A percentile compares a stretch with the other conserved stretches of the same genome.
Evolutionary conservation across 2,113 vertebrate genomes (phyloP).

Genomic region (Cariama cristata): DNA sequence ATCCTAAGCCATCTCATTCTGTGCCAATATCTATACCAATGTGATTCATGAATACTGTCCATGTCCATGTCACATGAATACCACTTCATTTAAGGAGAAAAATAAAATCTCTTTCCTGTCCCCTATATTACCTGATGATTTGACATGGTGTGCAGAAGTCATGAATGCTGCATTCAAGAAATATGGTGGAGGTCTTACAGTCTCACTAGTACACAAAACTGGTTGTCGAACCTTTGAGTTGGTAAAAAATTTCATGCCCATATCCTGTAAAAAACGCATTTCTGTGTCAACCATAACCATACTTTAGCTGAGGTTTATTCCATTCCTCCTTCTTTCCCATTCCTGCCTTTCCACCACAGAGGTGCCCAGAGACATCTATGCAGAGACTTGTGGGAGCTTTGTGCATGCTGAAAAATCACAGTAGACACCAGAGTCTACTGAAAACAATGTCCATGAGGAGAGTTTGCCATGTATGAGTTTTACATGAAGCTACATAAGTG

Average conservation of each 20-base stretch:
- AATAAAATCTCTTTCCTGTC: not conserved
- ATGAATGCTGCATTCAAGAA: not conserved
- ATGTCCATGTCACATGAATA: not conserved
- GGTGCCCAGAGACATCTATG: not conserved
- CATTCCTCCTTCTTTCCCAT: not conserved
- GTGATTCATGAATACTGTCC: not conserved
- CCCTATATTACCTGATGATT: conserved; percentile 13
- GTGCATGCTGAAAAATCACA: not conserved
- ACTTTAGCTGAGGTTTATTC: not conserved
- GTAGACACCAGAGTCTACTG: not conserved
- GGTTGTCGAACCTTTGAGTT: conserved; percentile 64
- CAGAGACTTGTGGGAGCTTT: not conserved
- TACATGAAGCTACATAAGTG: not conserved
- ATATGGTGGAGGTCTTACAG: not conserved
- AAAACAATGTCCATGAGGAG: not conserved
- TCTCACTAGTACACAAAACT: conserved; percentile 47
- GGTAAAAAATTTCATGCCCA: conserved; percentile 69
- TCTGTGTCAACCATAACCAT: rapidly evolving
- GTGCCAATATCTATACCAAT: not conserved
- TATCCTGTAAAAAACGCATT: conserved; percentile 43
- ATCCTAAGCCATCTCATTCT: not conserved
- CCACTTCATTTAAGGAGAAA: not conserved
- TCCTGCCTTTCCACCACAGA: not conserved
- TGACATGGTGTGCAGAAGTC: not conserved
- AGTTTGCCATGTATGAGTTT: not conserved